These are phyloP conservation scores for Plebejus melissa DNA, from an alignment of 2,888 invertebrate genomes.

Conservation along the genomic window DNA sequence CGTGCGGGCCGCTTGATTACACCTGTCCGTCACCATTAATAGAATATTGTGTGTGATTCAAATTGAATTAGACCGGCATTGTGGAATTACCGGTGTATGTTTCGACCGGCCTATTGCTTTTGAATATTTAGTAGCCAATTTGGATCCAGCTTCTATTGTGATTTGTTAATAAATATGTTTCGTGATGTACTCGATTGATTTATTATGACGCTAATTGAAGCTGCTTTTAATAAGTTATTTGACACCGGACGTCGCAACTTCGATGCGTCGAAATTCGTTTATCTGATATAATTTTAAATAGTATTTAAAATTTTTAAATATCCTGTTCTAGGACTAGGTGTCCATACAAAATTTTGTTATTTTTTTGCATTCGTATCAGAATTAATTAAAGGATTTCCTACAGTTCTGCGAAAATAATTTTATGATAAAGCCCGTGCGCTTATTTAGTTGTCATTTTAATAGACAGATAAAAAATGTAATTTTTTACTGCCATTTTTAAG, in stretches of 20 bases:
- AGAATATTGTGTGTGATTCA: slow-evolving; percentile 75
- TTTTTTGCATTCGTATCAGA: no score
- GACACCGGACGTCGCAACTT: neutral
- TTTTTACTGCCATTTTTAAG: neutral
- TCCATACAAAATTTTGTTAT: no score
- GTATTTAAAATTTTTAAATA: no score
- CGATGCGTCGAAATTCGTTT: neutral
- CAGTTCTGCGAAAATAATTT: no score
- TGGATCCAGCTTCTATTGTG: slow-evolving; percentile 56
- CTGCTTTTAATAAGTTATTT: neutral
- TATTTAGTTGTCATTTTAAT: neutral
- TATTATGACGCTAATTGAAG: neutral
- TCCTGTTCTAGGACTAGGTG: no score
- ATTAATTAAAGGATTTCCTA: no score
- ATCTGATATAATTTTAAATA: no score
- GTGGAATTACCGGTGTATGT: slow-evolving; percentile 66
- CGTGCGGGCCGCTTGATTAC: slow-evolving; percentile 64
- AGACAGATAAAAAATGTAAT: neutral
- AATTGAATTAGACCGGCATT: slow-evolving; percentile 73
- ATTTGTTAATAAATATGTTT: slow-evolving; percentile 41
- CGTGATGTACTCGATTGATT: slow-evolving; percentile 9
- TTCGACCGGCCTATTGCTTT: slow-evolving; percentile 63
- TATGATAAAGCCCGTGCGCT: no score
- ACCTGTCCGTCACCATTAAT: slow-evolving; percentile 76
- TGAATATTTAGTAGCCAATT: slow-evolving; percentile 75